A percentile compares a stretch with the other conserved stretches of the same genome.
Evolutionary conservation across 2,797 vertebrate genomes (phyloP).

Genomic region (Parotocinclus haroldoi): DNA sequence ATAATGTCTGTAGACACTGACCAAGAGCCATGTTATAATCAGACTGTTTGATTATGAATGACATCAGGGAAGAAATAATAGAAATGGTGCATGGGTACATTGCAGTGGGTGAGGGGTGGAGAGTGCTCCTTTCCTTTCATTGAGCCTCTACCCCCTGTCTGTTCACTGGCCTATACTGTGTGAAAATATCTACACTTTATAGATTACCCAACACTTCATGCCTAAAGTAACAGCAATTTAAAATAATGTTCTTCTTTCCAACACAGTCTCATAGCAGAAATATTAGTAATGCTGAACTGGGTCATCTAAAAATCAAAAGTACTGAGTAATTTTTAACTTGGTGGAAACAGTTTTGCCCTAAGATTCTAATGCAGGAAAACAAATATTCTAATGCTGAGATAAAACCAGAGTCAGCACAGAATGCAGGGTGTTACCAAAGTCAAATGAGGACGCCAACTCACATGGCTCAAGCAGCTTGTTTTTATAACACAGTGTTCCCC

Average conservation of each 20-base stretch:
- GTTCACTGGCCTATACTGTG: too few relatives aligned
- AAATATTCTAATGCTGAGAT: conserved; percentile 49
- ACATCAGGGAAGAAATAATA: too few relatives aligned
- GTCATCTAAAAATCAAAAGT: conserved; percentile 18
- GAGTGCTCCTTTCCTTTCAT: too few relatives aligned
- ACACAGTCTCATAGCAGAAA: conserved; percentile 13
- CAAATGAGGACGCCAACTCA: conserved; percentile 60
- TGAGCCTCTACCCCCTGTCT: too few relatives aligned
- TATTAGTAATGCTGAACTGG: conserved; percentile 13
- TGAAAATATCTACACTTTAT: too few relatives aligned
- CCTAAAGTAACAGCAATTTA: neutral
- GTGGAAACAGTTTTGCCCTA: conserved; percentile 35
- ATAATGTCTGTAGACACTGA: too few relatives aligned
- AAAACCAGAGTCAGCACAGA: conserved; percentile 49
- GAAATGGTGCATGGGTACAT: too few relatives aligned
- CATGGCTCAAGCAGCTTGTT: conserved; percentile 60
- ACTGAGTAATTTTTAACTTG: conserved; percentile 7
- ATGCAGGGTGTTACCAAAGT: conserved; percentile 59
- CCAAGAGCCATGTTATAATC: too few relatives aligned
- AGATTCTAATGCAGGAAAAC: conserved; percentile 45
- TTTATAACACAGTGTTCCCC: conserved; percentile 63
- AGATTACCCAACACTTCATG: too few relatives aligned
- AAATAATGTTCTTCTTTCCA: neutral
- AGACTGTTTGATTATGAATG: too few relatives aligned
- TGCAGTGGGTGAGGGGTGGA: too few relatives aligned